Conservation (phyloP, 2,888 invertebrate genomes). For the Lathronympha strigana region DNA sequence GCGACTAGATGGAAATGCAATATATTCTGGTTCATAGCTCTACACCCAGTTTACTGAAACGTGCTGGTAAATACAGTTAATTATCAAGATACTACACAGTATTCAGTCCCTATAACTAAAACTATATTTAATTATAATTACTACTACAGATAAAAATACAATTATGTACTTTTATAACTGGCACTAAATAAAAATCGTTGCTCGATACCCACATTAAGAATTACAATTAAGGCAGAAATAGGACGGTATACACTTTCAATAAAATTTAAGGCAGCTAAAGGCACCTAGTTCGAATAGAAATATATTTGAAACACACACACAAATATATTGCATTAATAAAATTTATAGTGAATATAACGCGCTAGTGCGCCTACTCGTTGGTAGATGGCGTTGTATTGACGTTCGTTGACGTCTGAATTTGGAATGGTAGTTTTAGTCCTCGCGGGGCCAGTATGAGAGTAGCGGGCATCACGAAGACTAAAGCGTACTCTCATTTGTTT, state of each 20-base stretch:
- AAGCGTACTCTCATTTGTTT: slow-evolving; percentile 86
- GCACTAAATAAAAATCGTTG: slow-evolving; percentile 76
- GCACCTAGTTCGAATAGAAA: slow-evolving; percentile 58
- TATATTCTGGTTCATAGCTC: slow-evolving; percentile 43
- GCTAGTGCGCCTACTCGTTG: slow-evolving; percentile 57
- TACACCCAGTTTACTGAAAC: slow-evolving; percentile 32
- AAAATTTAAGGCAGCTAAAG: slow-evolving; percentile 73
- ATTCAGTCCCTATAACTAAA: slow-evolving; percentile 23
- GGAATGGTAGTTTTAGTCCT: slow-evolving; percentile 69
- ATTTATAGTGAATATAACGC: slow-evolving; percentile 38
- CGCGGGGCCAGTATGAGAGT: slow-evolving; percentile 77
- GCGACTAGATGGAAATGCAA: slow-evolving; percentile 70
- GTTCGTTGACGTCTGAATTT: slow-evolving; percentile 54
- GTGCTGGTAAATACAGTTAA: slow-evolving; percentile 29
- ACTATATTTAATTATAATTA: slow-evolving; percentile 28
- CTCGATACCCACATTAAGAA: slow-evolving; percentile 64
- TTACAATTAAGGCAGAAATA: slow-evolving; percentile 65
- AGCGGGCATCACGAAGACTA: slow-evolving; percentile 80
- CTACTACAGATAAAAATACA: slow-evolving; percentile 49
- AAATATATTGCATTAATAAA: slow-evolving; percentile 46
- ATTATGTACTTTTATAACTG: slow-evolving; percentile 70
- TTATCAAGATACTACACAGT: slow-evolving; percentile 25
- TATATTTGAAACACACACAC: slow-evolving; percentile 47
- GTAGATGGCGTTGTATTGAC: slow-evolving; percentile 64
- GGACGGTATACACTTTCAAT: slow-evolving; percentile 72